A percentile compares a stretch with the other conserved stretches of the same genome.
Conservation (phyloP, 2,888 invertebrate species). For the Galeopsomyia nigrocyanea region DNA sequence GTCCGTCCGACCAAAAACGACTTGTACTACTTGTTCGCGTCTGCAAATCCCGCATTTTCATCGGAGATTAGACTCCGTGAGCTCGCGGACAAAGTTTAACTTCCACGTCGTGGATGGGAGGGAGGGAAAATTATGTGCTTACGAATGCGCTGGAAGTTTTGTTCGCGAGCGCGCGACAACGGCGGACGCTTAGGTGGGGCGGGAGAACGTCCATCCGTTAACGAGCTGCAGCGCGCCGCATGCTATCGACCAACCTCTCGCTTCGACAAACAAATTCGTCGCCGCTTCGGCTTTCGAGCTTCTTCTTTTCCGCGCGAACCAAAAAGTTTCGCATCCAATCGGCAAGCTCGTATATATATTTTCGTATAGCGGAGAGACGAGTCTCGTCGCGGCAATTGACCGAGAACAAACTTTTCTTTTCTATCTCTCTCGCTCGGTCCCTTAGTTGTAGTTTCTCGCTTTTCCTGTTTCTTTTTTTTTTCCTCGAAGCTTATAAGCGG, state of each 20-base stretch:
- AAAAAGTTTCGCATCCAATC: slow-evolving; percentile 23
- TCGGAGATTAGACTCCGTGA: too few species aligned
- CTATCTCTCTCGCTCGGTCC: slow-evolving; percentile 1
- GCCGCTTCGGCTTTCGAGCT: slow-evolving; percentile 1
- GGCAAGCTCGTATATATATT: slow-evolving; percentile 11
- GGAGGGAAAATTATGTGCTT: too few species aligned
- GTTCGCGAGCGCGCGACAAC: not conserved
- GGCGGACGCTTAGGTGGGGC: too few species aligned
- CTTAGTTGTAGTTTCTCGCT: too few species aligned
- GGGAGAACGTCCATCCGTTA: not conserved
- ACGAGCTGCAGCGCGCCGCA: slow-evolving; percentile 11
- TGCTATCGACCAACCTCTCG: not conserved
- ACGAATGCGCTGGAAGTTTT: not conserved
- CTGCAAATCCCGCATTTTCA: too few species aligned
- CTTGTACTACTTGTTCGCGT: too few species aligned
- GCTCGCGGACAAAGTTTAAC: too few species aligned
- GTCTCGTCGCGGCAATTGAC: slow-evolving; percentile 20
- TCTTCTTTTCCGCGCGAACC: not conserved
- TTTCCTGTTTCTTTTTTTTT: not conserved
- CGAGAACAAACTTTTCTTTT: slow-evolving; percentile 38
- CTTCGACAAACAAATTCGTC: slow-evolving; percentile 28
- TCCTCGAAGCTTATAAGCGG: slow-evolving; percentile 16
- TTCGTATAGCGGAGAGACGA: slow-evolving; percentile 5
- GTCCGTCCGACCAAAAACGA: too few species aligned
- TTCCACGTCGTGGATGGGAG: too few species aligned